Evolutionary conservation across 2,113 vertebrate genomes (phyloP).

Genomic region (Daubentonia madagascariensis): DNA sequence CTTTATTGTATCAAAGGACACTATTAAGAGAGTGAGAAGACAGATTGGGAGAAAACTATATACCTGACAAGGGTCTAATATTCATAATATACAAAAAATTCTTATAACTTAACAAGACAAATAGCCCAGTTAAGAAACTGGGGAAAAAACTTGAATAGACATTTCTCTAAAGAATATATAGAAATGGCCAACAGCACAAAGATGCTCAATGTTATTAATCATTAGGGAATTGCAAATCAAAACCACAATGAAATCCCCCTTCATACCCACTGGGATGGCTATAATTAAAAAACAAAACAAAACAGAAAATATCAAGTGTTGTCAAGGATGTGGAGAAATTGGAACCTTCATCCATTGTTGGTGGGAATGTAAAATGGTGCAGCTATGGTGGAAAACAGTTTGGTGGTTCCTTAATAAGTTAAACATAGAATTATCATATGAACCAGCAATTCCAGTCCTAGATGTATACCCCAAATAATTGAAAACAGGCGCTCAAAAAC

Average conservation of each 20-base stretch:
- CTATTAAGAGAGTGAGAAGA: background rate
- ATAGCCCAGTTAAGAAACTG: background rate
- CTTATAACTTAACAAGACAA: background rate
- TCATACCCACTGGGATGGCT: background rate
- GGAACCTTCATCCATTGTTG: background rate
- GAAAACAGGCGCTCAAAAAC: background rate
- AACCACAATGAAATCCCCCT: background rate
- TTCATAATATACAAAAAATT: background rate
- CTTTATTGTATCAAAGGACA: background rate
- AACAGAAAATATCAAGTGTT: background rate
- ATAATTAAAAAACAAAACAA: background rate
- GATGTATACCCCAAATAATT: background rate
- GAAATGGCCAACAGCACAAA: background rate
- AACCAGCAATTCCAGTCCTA: background rate
- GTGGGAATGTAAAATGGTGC: background rate
- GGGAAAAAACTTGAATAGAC: background rate
- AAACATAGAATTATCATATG: background rate
- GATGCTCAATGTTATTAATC: background rate
- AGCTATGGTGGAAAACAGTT: background rate
- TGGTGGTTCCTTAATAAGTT: background rate
- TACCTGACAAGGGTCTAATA: background rate
- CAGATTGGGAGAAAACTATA: background rate
- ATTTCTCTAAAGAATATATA: background rate
- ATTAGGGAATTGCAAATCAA: background rate
- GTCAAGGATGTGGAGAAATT: background rate